A percentile compares a stretch with the other conserved stretches of the same genome.
phyloP scores from a whole-genome alignment of 2,888 invertebrate genomes.

The Protula sp. region DNA sequence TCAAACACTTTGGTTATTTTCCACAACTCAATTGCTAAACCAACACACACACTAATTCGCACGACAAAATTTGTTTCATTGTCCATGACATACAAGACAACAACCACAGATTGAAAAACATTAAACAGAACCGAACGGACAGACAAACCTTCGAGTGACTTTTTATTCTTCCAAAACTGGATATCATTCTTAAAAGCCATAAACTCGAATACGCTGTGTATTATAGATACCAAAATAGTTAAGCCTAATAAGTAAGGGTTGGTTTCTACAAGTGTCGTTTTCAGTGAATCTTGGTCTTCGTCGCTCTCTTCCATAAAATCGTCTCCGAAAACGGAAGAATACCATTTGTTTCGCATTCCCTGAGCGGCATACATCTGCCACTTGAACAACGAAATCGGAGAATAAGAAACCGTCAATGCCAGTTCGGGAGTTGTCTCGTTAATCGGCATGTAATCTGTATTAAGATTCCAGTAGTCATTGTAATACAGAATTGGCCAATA shows the following conservation, averaged over 20 bases:
- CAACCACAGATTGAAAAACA: constrained; percentile 93
- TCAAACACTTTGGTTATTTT: constrained; percentile 85
- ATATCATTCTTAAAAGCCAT: constrained; percentile 99
- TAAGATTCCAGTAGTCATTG: constrained; percentile 99
- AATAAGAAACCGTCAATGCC: constrained; percentile 30
- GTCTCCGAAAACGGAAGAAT: constrained; percentile 59
- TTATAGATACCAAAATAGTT: constrained; percentile 84
- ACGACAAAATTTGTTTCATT: constrained; percentile 98
- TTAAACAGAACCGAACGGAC: constrained; percentile 96
- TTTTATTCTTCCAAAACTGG: constrained; percentile 98
- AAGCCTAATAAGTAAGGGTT: constrained; percentile 89
- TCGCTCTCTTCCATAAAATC: constrained; percentile 57
- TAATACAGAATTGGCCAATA: constrained; percentile 88
- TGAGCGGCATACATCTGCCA: constrained; percentile 99
- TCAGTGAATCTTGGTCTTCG: constrained; percentile 63
- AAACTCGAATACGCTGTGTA: constrained; percentile 96
- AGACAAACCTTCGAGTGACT: constrained; percentile 92
- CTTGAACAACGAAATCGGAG: constrained; percentile 91
- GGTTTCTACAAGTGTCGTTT: constrained; percentile 89
- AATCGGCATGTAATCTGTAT: constrained; percentile 76
- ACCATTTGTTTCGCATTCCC: constrained; percentile 79
- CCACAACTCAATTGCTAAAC: constrained; percentile 95
- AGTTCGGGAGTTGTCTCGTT: constrained; percentile 73
- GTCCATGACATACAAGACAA: constrained; percentile 92
- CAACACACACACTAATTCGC: constrained; percentile 86